Percentiles rank a stretch among this genome's conserved stretches.
phyloP scores from a whole-genome alignment of 2,797 vertebrate genomes.

The Hyperoplus lanceolatus region DNA sequence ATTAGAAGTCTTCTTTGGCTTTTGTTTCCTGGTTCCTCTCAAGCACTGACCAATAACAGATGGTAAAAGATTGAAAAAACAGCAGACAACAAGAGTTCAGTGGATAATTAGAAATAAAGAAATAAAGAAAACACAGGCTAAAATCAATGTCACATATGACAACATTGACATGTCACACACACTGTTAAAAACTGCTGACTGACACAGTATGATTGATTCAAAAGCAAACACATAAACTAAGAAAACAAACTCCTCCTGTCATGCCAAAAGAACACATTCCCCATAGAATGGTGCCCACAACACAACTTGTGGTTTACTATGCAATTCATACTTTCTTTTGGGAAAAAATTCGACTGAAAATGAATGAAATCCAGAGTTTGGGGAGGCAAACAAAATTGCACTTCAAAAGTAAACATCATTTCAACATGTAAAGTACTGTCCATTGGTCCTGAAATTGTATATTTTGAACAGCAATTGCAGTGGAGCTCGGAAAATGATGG shows the following conservation, averaged over 20 bases:
- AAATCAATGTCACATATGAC: slow-evolving; percentile 36
- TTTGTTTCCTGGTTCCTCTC: slow-evolving; percentile 66
- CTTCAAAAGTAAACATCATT: slow-evolving; percentile 31
- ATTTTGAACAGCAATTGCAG: slow-evolving; percentile 6
- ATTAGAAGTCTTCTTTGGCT: slow-evolving; percentile 71
- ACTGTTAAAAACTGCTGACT: slow-evolving; percentile 18
- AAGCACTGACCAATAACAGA: slow-evolving; percentile 79
- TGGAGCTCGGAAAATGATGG: not conserved
- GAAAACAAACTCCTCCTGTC: too few species aligned
- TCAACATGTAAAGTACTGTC: slow-evolving; percentile 25
- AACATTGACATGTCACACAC: slow-evolving; percentile 16
- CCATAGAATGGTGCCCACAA: not conserved
- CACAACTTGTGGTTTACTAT: not conserved
- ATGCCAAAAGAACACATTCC: not conserved
- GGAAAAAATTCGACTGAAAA: not conserved
- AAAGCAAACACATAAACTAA: too few species aligned
- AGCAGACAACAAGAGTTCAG: slow-evolving; percentile 32
- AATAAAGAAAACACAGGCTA: not conserved
- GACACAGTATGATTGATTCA: not conserved
- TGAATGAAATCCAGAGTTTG: not conserved
- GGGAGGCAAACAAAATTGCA: slow-evolving; percentile 1
- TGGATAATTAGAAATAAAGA: slow-evolving; percentile 3
- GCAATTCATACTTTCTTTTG: not conserved
- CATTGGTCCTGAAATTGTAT: not conserved
- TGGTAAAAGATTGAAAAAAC: slow-evolving; percentile 61